phyloP scores from a whole-genome alignment of 64 coral and sea anemone species.

The Pocillopora damicornis region DNA sequence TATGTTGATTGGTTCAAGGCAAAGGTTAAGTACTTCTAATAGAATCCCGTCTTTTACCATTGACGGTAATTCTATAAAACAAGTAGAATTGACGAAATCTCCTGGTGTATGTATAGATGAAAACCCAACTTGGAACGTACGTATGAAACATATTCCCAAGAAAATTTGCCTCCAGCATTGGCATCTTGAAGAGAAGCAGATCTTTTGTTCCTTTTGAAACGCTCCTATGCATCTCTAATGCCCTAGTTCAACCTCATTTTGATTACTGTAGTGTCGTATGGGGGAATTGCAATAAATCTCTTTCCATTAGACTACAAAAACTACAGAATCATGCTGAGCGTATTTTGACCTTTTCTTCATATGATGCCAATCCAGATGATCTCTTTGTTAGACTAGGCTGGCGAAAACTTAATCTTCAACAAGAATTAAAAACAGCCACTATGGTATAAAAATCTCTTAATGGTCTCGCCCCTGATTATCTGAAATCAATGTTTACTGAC shows the following conservation, averaged over 20 bases:
- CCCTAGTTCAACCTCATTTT: slow-evolving; percentile 6
- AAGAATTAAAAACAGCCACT: slow-evolving; percentile 11
- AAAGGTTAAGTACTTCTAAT: too few species aligned
- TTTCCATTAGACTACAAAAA: slow-evolving; percentile 48
- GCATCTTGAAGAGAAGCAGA: neutral
- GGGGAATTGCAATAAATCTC: slow-evolving; percentile 16
- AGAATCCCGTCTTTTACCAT: too few species aligned
- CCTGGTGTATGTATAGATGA: too few species aligned
- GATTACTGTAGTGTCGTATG: slow-evolving; percentile 35
- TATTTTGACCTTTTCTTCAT: slow-evolving; percentile 4
- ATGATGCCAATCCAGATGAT: slow-evolving; percentile 25
- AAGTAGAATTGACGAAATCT: too few species aligned
- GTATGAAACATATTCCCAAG: too few species aligned
- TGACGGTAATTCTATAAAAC: too few species aligned
- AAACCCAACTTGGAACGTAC: too few species aligned
- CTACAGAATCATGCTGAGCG: slow-evolving; percentile 38
- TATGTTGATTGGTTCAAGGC: too few species aligned
- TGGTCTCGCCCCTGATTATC: slow-evolving; percentile 34
- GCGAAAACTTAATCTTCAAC: slow-evolving; percentile 24
- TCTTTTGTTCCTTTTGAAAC: neutral
- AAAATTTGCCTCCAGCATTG: neutral
- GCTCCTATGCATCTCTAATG: neutral
- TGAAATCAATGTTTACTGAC: slow-evolving; percentile 32
- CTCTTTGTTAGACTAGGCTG: slow-evolving; percentile 11
- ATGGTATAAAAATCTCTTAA: slow-evolving; percentile 50